phyloP scores from a whole-genome alignment of 2,113 vertebrate genomes.

The Parus major region DNA sequence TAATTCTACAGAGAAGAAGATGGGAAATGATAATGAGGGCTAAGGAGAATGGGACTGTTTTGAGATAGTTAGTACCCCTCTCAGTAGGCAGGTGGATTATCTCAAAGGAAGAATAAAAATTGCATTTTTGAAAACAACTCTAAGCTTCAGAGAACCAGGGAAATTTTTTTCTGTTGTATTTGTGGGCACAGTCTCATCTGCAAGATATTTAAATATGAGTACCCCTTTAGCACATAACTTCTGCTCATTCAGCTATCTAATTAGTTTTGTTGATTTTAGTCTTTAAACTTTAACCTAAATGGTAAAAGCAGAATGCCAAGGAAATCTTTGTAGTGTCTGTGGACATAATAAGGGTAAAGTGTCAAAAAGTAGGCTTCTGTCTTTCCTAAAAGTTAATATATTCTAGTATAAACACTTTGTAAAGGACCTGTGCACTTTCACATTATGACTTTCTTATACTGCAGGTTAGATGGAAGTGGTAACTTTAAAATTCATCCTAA shows the following conservation, averaged over 20 bases:
- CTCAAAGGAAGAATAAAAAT: neutral
- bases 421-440: neutral
- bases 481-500: constrained; percentile 49
- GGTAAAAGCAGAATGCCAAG: neutral
- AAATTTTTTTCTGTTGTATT: neutral
- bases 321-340: neutral
- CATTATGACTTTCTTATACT: constrained; percentile 20
- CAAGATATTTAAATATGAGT: neutral
- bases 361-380: neutral
- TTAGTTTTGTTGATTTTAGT: neutral
- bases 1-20: neutral
- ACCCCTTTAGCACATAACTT: neutral
- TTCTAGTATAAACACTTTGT: neutral
- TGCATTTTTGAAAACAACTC: neutral
- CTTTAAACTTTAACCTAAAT: neutral
- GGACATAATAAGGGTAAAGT: neutral
- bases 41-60: neutral
- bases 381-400: neutral
- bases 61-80: neutral
- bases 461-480: constrained; percentile 5
- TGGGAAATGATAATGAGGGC: neutral
- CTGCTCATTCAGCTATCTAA: neutral
- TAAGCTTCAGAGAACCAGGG: neutral
- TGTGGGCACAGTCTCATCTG: neutral
- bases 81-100: neutral